Base-by-base conservation (phyloP, 2,888 invertebrate species). In the Pandemis cinnamomeana region DNA sequence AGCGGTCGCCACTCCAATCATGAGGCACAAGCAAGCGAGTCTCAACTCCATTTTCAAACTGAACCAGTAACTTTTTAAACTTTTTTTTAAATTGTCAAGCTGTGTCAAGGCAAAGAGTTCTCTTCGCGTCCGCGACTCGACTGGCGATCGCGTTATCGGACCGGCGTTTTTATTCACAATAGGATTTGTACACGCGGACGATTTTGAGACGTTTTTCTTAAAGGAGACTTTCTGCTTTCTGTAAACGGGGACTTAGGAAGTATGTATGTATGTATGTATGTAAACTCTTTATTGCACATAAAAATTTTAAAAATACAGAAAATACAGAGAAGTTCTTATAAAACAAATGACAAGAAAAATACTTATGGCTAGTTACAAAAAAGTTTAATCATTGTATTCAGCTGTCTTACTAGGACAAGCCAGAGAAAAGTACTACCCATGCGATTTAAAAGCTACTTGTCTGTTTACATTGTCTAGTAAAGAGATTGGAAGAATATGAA, bases 1-100 rank as follows among this genome's bases (percentile, higher is more conserved):
- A 11, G 88, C 89, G 79, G 80, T 86, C 5, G 85, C 84, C 15
- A 86, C 78, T 15, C 87, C 84, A 74, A 91, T 81, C 74, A 89
- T 76, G 71, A 89, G 71, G 53, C 84, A 80, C 44, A 92, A 73
- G 20, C 62, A 53, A 27, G 72, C 42, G 6, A 76, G 15, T 64
- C 63, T 68, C n/a, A 67, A 48, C 67, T 71, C 51, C 64, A 48
- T 74, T 51, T 41, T 51, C 20, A 64, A 66, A 58, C 44, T 61
- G 10, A 53, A 53, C 36, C 55, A 42, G 42, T 13, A 55, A 66
- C 66, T 66, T 63, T 36, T n/a, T 7, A 53, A 58, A 58, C 5
- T 27, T 36, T 27, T 58, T 27, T 58, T 20, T 27, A 5, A 60
- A 3, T 11, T 61, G n/a, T 63, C 20, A 11, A 48, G 62, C 71